Evolutionary conservation across 2,888 invertebrate species (phyloP).

Genomic region (Tenthredo mesomela): DNA sequence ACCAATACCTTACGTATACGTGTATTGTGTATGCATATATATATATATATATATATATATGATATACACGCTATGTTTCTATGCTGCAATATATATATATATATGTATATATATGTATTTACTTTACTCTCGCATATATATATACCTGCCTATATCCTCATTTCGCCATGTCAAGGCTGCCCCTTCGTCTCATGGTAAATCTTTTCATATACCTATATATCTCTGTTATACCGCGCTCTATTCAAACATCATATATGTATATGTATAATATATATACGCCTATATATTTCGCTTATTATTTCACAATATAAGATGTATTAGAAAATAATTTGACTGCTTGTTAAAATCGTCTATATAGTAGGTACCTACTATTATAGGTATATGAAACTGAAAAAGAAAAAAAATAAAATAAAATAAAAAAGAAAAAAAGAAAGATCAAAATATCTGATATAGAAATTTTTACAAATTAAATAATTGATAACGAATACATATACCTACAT

Average conservation of each 20-base stretch:
- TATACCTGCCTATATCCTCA: conserved; percentile 15
- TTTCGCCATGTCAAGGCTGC: conserved; percentile 46
- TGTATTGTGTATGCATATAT: neutral
- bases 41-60: neutral
- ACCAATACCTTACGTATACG: neutral
- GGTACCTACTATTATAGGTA: too few species aligned
- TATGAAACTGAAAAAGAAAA: too few species aligned
- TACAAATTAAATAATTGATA: neutral
- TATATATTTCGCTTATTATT: neutral
- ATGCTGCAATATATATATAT: conserved; percentile 2
- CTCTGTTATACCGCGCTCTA: neutral
- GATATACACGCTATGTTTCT: neutral
- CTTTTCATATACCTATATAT: conserved; percentile 9
- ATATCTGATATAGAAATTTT: neutral
- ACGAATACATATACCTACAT: neutral
- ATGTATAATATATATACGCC: neutral
- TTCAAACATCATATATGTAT: neutral
- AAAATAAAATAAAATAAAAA: too few species aligned
- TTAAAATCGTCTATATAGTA: too few species aligned
- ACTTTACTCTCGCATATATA: conserved; percentile 19
- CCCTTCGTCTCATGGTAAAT: conserved; percentile 7
- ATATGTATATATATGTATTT: conserved; percentile 2
- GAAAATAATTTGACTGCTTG: conserved; percentile 1
- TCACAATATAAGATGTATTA: neutral
- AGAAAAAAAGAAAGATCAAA: neutral